phyloP scores from a whole-genome alignment of 2,797 vertebrate species.

The Acropternis orthonyx region DNA sequence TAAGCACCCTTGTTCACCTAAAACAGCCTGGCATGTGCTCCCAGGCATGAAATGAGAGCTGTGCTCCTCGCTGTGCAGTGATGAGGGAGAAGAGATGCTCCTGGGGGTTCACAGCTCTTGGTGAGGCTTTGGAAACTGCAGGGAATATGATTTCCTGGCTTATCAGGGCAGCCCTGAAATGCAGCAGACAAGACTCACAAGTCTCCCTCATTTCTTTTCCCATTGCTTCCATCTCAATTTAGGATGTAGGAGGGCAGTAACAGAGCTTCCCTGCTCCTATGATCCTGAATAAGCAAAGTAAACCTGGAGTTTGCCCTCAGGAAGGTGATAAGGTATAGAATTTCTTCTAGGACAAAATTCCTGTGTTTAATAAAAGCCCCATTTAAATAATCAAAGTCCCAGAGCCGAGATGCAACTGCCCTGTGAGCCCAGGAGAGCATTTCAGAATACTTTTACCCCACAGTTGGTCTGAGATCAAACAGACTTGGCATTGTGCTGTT shows the following conservation, averaged over 20 bases:
- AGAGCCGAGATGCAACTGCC: neutral
- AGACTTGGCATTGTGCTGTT: slow-evolving; percentile 43
- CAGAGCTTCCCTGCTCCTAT: neutral
- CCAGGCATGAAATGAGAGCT: neutral
- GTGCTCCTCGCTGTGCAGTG: neutral
- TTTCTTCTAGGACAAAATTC: neutral
- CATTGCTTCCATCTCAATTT: neutral
- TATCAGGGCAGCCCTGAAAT: neutral
- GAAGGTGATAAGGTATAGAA: neutral
- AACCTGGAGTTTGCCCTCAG: neutral
- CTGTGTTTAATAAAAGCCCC: slow-evolving; percentile 24
- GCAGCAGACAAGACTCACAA: neutral
- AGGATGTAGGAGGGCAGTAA: neutral
- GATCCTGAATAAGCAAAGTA: neutral
- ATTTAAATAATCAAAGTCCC: slow-evolving; percentile 27
- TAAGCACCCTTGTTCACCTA: neutral
- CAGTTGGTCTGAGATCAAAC: slow-evolving; percentile 64
- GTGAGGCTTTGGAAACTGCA: neutral
- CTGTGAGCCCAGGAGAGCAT: neutral
- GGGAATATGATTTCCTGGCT: neutral
- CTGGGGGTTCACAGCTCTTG: neutral
- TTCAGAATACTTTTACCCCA: slow-evolving; percentile 63
- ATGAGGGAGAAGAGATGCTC: neutral
- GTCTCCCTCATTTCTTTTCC: neutral
- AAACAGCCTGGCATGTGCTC: neutral